Percentiles rank a stretch among this genome's conserved stretches.
phyloP scores from a whole-genome alignment of 2,888 invertebrate species.

The Caenorhabditis virilis region DNA sequence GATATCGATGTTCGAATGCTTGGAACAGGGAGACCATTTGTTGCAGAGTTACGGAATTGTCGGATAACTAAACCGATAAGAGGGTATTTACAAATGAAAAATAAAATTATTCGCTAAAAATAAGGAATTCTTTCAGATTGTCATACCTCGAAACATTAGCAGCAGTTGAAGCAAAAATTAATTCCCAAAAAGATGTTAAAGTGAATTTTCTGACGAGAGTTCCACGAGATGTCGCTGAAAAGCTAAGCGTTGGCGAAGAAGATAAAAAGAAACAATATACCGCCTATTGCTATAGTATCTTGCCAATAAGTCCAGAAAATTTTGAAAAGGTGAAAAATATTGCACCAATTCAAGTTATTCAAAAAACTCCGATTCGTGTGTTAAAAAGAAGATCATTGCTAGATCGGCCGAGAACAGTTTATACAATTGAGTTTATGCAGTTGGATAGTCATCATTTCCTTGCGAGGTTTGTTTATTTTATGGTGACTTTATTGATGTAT shows the following conservation, averaged over 20 bases:
- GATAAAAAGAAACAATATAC: slow-evolving; percentile 64
- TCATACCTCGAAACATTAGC: slow-evolving; percentile 32
- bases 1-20: slow-evolving; percentile 95
- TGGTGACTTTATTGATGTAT: not conserved
- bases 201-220: slow-evolving; percentile 50
- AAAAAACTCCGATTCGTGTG: slow-evolving; percentile 58
- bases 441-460: slow-evolving; percentile 56
- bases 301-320: slow-evolving; percentile 42
- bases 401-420: slow-evolving; percentile 59
- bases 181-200: slow-evolving; percentile 35
- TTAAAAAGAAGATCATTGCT: slow-evolving; percentile 63
- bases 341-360: slow-evolving; percentile 39
- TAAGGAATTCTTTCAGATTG: slow-evolving; percentile 12
- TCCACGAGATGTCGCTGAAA: slow-evolving; percentile 41
- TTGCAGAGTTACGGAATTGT: slow-evolving; percentile 78
- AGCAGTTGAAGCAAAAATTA: slow-evolving; percentile 42
- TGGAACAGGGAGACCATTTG: slow-evolving; percentile 84
- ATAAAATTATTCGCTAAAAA: not conserved
- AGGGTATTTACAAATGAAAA: slow-evolving; percentile 17
- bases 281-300: slow-evolving; percentile 61
- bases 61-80: slow-evolving; percentile 68
- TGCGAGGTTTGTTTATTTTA: slow-evolving; percentile 28
- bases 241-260: slow-evolving; percentile 61
- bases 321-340: slow-evolving; percentile 18
- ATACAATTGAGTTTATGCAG: slow-evolving; percentile 47